These are phyloP conservation scores for Cottoperca gobio DNA, from an alignment of 2,797 vertebrate species.

Conservation along the genomic window DNA sequence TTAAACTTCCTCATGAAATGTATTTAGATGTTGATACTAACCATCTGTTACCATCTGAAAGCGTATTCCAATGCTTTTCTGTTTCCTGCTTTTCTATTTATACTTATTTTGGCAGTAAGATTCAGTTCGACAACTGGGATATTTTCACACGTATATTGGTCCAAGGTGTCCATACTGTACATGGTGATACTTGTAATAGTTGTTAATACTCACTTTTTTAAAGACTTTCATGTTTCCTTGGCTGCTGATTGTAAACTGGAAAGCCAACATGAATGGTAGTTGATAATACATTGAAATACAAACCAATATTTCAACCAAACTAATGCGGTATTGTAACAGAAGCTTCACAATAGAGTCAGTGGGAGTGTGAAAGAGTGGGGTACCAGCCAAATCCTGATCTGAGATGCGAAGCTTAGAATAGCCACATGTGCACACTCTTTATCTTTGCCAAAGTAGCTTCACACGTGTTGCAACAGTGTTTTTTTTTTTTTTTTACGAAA, in stretches of 20 bases:
- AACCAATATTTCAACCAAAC: constrained; percentile 48
- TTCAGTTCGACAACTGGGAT: constrained; percentile 14
- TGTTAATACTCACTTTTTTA: background rate
- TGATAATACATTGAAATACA: constrained; percentile 20
- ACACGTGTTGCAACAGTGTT: constrained; percentile 18
- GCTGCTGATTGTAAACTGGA: constrained; percentile 26
- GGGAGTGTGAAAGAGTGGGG: constrained; percentile 66
- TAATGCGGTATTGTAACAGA: constrained; percentile 54
- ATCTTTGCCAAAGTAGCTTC: constrained; percentile 48
- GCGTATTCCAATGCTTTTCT: constrained; percentile 1
- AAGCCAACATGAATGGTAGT: constrained; percentile 11
- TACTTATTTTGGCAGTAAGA: constrained; percentile 23
- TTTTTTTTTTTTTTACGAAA: constrained; percentile 13
- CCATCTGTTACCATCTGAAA: background rate
- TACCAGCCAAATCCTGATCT: constrained; percentile 52
- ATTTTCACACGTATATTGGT: constrained; percentile 44
- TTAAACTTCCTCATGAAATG: background rate
- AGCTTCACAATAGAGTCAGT: constrained; percentile 61
- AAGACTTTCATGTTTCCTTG: constrained; percentile 28
- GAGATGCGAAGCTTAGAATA: constrained; percentile 64
- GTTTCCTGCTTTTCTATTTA: constrained; percentile 17
- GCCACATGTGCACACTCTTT: constrained; percentile 38
- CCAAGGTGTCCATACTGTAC: background rate
- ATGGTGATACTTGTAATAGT: constrained; percentile 16
- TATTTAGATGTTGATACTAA: background rate